These are phyloP conservation scores for Pseudomyrmex sp. DNA, from an alignment of 1,140 invertebrate species.

Conservation along the genomic window DNA sequence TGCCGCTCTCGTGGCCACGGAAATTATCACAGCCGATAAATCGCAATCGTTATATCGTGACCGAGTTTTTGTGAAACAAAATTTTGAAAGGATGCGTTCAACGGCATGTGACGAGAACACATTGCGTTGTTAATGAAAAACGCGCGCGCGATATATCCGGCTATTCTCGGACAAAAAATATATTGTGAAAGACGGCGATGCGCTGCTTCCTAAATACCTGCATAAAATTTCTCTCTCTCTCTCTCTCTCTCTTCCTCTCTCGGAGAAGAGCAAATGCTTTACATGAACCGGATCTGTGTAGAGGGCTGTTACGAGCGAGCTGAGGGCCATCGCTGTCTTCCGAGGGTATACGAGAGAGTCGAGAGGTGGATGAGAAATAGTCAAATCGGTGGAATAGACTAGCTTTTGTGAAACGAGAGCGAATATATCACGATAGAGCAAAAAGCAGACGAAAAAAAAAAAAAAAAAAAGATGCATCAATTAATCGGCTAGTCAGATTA, in stretches of 20 bases:
- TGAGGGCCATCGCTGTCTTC: constrained; percentile 26
- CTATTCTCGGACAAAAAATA: constrained; percentile 21
- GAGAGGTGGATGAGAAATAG: constrained; percentile 43
- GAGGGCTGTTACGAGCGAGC: constrained; percentile 41
- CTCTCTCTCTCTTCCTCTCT: constrained; percentile 19
- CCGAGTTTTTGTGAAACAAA: constrained; percentile 2
- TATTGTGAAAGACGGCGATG: constrained; percentile 27
- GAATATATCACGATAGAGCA: constrained; percentile 35
- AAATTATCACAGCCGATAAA: constrained; percentile 36
- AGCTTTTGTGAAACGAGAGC: constrained; percentile 22
- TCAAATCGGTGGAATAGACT: constrained; percentile 37
- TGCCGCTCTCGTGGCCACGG: not conserved
- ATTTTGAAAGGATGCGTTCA: constrained; percentile 13
- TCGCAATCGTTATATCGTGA: constrained; percentile 21
- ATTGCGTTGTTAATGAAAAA: constrained; percentile 32
- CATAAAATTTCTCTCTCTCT: constrained; percentile 40
- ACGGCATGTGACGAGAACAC: constrained; percentile 14
- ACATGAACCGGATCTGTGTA: constrained; percentile 24
- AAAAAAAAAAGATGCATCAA: not conserved
- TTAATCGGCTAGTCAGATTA: constrained; percentile 5
- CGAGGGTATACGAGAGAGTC: constrained; percentile 13
- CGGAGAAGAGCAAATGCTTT: constrained; percentile 40
- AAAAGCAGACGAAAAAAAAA: constrained; percentile 3
- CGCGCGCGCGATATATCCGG: not conserved
- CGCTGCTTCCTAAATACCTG: constrained; percentile 38